Evolutionary conservation across 1,140 invertebrate genomes (phyloP), one percentile per base, ranked within the genome.

Genomic region (Cotesia glomerata): DNA sequence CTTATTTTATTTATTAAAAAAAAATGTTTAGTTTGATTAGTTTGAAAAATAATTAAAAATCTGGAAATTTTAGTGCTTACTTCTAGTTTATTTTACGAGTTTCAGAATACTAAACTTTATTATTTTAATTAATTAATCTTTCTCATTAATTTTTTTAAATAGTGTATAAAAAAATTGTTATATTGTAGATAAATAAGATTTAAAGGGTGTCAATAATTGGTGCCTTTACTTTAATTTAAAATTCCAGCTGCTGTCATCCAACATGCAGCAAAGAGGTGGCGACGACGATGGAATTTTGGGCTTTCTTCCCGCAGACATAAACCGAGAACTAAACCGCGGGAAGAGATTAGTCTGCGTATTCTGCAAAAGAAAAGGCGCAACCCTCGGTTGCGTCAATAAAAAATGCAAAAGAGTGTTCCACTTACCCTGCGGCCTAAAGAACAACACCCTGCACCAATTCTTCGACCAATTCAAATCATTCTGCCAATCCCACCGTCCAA

Each of bases 221-320:
- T n/a, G 8, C 45, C 13, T 9, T 9, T 11, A 51, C 45, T 2
- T 59, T 14, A 59, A 65, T 62, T 76, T 34, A 35, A 32, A 59
- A 11, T 72, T 71, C n/a, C 45, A 51, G 13, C 66, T 59, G 69
- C 7, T 72, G 13, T 66, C 65, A 69, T 49, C n/a, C 8, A 69
- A 75, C 56, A 76, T 91, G 77, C 84, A 86, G 72, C 91, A 92
- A 75, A 88, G 87, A 75, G 91, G 91, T 5, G 81, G 82, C 16
- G 89, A 90, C 69, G 78, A 89, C 56, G 85, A 91, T 74, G 91
- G 91, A 1, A 91, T 92, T 72, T 80, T 91, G 49, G 91, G 91
- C 9, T 93, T 93, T 83, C 75, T 92, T 63, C 73, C 80, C 13
- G 71, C 78, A n/a, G 91, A 92, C 78, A 91, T 92, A 54, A 73